Conservation (phyloP, 2,888 invertebrate genomes). For the Catocala fraxini region DNA sequence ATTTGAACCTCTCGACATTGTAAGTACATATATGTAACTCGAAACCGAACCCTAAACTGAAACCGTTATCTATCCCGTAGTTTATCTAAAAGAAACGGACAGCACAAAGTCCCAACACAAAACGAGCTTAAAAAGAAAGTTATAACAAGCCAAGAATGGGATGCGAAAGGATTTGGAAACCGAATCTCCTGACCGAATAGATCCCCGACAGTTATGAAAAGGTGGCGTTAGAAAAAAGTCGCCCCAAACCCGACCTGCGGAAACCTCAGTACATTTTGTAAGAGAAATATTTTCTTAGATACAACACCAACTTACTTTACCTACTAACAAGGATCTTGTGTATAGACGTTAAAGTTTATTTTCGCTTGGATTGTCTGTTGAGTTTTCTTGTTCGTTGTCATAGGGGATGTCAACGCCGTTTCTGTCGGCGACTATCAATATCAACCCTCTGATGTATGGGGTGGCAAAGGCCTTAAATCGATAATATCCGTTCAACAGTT, state of each 20-base stretch:
- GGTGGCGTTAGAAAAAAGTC: slow-evolving; percentile 71
- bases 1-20: background rate
- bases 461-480: slow-evolving; percentile 82
- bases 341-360: too few relatives aligned
- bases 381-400: slow-evolving; percentile 50
- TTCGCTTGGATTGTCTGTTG: slow-evolving; percentile 27
- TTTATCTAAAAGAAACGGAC: slow-evolving; percentile 10
- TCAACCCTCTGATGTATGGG: slow-evolving; percentile 81
- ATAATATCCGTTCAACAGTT: slow-evolving; percentile 80
- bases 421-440: slow-evolving; percentile 85
- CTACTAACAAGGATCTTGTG: slow-evolving; percentile 36
- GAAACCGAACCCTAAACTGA: background rate
- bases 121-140: slow-evolving; percentile 39
- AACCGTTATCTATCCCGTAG: background rate
- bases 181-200: slow-evolving; percentile 74
- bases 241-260: slow-evolving; percentile 69
- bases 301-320: slow-evolving; percentile 70
- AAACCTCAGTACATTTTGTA: slow-evolving; percentile 77
- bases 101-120: slow-evolving; percentile 5
- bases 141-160: slow-evolving; percentile 48
- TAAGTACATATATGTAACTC: background rate
- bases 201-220: slow-evolving; percentile 83
- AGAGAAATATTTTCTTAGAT: slow-evolving; percentile 78
- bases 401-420: slow-evolving; percentile 71
- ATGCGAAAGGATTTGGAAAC: slow-evolving; percentile 71